Evolutionary conservation across 2,113 vertebrate species (phyloP).

Genomic region (Sturnus vulgaris): DNA sequence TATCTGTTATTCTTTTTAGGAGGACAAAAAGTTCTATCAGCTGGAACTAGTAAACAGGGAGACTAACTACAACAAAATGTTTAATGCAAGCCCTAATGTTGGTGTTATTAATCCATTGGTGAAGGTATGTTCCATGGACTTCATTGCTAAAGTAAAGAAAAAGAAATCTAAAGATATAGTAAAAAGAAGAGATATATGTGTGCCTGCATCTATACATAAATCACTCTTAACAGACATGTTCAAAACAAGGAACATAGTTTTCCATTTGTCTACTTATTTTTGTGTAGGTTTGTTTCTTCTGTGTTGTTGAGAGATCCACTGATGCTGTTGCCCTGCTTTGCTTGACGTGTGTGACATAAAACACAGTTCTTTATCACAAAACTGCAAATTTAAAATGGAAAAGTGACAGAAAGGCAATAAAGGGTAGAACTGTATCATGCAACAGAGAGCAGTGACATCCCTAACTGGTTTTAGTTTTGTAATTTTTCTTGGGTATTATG

Average conservation of each 20-base stretch:
- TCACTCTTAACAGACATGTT: background rate
- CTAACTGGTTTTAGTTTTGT: background rate
- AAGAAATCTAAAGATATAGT: background rate
- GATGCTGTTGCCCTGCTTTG: background rate
- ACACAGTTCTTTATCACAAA: background rate
- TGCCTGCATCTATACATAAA: background rate
- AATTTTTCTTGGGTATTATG: background rate
- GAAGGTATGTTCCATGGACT: constrained; percentile 85
- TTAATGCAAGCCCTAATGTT: constrained; percentile 96
- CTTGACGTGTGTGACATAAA: background rate
- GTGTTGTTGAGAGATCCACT: background rate
- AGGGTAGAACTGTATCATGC: background rate
- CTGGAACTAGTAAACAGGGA: constrained; percentile 98
- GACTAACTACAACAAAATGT: constrained; percentile 99
- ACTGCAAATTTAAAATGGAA: background rate
- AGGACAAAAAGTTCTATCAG: constrained; percentile 99
- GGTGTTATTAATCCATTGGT: constrained; percentile 97
- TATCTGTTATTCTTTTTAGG: constrained; percentile 82
- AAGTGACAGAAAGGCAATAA: background rate
- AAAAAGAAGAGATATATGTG: background rate
- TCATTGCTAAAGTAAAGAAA: constrained; percentile 50
- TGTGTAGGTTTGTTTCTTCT: constrained; percentile 4
- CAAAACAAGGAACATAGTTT: background rate
- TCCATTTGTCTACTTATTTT: constrained; percentile 6
- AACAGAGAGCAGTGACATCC: background rate